These are phyloP conservation scores for Mimumesa dahlbomi DNA, from an alignment of 2,888 invertebrate genomes.

Conservation along the genomic window DNA sequence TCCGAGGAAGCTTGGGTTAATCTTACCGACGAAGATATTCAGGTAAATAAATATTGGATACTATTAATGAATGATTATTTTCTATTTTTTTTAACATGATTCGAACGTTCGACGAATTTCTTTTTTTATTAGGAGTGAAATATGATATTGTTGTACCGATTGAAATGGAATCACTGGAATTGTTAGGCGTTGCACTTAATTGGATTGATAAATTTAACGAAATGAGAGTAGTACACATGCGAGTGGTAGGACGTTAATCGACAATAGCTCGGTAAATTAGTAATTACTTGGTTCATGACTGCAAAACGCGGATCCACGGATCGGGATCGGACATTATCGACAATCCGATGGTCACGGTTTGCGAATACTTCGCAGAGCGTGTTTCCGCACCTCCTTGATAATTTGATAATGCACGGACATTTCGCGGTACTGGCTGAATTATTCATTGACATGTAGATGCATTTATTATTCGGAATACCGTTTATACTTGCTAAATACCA, in stretches of 20 bases:
- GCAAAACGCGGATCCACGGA: constrained; percentile 47
- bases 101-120: too few species aligned
- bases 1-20: constrained; percentile 84
- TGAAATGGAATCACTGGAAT: too few species aligned
- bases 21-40: constrained; percentile 79
- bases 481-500: too few species aligned
- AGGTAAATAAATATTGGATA: constrained; percentile 65
- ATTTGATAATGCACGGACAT: constrained; percentile 34
- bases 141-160: background rate
- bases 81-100: too few species aligned
- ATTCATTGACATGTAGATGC: constrained; percentile 24
- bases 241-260: constrained; percentile 56
- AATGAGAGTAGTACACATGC: background rate
- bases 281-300: constrained; percentile 46
- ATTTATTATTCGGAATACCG: too few species aligned
- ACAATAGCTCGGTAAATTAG: constrained; percentile 65
- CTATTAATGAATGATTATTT: background rate
- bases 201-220: constrained; percentile 1
- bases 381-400: constrained; percentile 42
- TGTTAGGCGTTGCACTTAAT: constrained; percentile 35
- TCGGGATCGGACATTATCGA: constrained; percentile 57
- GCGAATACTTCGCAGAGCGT: constrained; percentile 74
- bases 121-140: background rate
- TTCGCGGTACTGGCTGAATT: constrained; percentile 10
- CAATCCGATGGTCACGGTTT: constrained; percentile 48